phyloP scores from a whole-genome alignment of 2,888 invertebrate species.

The Lomographa bimaculata region DNA sequence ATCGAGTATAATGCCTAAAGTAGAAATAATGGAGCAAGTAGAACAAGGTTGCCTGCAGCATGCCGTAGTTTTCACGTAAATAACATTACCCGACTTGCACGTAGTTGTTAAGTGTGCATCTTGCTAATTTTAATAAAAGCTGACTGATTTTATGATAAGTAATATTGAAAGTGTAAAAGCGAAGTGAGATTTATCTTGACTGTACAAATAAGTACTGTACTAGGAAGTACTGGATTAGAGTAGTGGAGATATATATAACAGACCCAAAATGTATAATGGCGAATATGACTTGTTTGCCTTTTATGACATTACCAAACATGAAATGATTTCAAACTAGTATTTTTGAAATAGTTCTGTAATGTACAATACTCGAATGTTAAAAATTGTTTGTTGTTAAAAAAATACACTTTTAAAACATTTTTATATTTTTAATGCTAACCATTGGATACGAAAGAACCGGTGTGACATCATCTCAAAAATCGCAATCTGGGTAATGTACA shows the following conservation, averaged over 20 bases:
- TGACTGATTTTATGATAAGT: constrained; percentile 2
- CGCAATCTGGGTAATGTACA: constrained; percentile 63
- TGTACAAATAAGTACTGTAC: too few relatives aligned
- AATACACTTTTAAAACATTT: constrained; percentile 20
- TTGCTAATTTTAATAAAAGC: constrained; percentile 14
- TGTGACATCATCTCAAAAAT: constrained; percentile 53
- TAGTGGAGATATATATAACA: too few relatives aligned
- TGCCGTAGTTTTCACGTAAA: constrained; percentile 8
- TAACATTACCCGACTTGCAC: constrained; percentile 9
- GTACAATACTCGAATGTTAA: too few relatives aligned
- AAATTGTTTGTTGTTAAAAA: too few relatives aligned
- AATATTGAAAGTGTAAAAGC: constrained; percentile 1
- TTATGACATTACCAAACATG: too few relatives aligned
- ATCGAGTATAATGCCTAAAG: too few relatives aligned
- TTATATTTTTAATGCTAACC: constrained; percentile 52
- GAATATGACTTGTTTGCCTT: too few relatives aligned
- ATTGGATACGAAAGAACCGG: constrained; percentile 55
- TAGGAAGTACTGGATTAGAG: too few relatives aligned
- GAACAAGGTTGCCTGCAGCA: constrained; percentile 3
- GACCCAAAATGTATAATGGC: too few relatives aligned
- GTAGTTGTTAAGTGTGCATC: constrained; percentile 9
- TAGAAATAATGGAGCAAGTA: too few relatives aligned
- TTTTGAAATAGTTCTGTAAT: too few relatives aligned
- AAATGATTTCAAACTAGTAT: too few relatives aligned
- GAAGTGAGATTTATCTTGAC: constrained; percentile 9